A percentile compares a stretch with the other conserved stretches of the same genome.
These are phyloP conservation scores for Rhorus exstirpatorius DNA, from an alignment of 2,888 invertebrate species.

Conservation along the genomic window DNA sequence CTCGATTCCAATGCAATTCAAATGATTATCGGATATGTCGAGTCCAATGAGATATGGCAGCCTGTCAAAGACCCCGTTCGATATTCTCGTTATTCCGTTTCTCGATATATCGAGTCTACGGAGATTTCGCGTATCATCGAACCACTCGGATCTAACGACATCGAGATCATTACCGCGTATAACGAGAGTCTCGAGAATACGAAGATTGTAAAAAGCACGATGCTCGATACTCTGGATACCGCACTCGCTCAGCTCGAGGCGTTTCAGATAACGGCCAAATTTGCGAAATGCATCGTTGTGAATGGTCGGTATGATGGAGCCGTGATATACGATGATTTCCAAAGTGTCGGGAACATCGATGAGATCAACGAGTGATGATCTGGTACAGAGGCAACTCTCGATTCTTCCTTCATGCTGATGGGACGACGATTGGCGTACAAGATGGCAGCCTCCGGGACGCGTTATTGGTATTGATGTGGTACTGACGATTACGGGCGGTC, in stretches of 20 bases:
- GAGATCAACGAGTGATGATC: conserved; percentile 73
- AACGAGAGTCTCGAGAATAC: conserved; percentile 74
- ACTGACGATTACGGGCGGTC: conserved; percentile 11
- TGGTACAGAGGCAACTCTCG: conserved; percentile 73
- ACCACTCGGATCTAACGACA: conserved; percentile 66
- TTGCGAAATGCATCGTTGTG: conserved; percentile 72
- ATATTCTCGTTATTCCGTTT: conserved; percentile 77
- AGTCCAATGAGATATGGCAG: conserved; percentile 72
- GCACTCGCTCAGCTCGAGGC: conserved; percentile 76
- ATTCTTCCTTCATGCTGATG: neutral
- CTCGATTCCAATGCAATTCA: conserved; percentile 79
- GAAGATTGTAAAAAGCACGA: conserved; percentile 73
- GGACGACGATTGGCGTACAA: conserved; percentile 13
- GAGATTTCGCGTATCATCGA: conserved; percentile 72
- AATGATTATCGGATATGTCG: conserved; percentile 75
- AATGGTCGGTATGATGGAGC: conserved; percentile 74
- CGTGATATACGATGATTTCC: conserved; percentile 72
- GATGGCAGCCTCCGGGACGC: conserved; percentile 56
- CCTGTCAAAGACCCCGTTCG: conserved; percentile 74
- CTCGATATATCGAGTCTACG: conserved; percentile 74
- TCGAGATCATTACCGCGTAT: conserved; percentile 76
- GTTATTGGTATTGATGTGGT: conserved; percentile 38
- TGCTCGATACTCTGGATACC: conserved; percentile 74
- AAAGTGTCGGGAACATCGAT: conserved; percentile 69
- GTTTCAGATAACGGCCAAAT: conserved; percentile 75